phyloP scores from a whole-genome alignment of 2,113 vertebrate species.

The Hylia prasina region DNA sequence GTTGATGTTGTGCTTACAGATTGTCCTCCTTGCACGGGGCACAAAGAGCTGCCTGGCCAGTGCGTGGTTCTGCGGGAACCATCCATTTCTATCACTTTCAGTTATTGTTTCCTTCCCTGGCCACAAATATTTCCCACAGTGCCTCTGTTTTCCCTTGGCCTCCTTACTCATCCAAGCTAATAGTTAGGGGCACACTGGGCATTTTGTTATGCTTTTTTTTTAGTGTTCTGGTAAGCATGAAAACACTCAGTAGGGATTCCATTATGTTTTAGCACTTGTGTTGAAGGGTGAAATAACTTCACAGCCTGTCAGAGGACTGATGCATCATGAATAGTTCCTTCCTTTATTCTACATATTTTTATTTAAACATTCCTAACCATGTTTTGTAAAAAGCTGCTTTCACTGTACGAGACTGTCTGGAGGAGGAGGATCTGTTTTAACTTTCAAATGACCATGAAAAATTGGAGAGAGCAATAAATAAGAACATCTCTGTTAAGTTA shows the following conservation, averaged over 20 bases:
- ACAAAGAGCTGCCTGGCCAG: neutral
- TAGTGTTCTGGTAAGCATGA: conserved; percentile 22
- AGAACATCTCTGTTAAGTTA: conserved; percentile 13
- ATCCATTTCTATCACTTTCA: conserved; percentile 45
- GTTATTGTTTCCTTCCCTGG: conserved; percentile 6
- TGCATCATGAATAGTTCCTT: conserved; percentile 13
- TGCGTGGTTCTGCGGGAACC: neutral
- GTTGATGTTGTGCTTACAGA: neutral
- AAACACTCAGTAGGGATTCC: neutral
- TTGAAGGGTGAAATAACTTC: conserved; percentile 39
- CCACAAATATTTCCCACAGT: conserved; percentile 25
- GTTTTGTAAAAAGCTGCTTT: conserved; percentile 34
- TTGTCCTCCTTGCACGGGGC: neutral
- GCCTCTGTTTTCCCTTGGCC: conserved; percentile 15
- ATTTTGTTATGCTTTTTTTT: neutral
- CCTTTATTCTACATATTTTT: conserved; percentile 33
- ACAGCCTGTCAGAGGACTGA: conserved; percentile 25
- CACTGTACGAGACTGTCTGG: neutral
- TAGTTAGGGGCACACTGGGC: conserved; percentile 35
- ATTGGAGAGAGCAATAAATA: conserved; percentile 21
- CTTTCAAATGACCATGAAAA: conserved; percentile 34
- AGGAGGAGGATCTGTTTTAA: conserved; percentile 40
- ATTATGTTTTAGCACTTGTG: neutral
- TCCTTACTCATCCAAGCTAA: conserved; percentile 27
- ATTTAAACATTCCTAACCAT: neutral